A percentile compares a stretch with the other conserved stretches of the same genome.
Conservation (phyloP, 1,140 invertebrate genomes). For the Nephila pilipes region DNA sequence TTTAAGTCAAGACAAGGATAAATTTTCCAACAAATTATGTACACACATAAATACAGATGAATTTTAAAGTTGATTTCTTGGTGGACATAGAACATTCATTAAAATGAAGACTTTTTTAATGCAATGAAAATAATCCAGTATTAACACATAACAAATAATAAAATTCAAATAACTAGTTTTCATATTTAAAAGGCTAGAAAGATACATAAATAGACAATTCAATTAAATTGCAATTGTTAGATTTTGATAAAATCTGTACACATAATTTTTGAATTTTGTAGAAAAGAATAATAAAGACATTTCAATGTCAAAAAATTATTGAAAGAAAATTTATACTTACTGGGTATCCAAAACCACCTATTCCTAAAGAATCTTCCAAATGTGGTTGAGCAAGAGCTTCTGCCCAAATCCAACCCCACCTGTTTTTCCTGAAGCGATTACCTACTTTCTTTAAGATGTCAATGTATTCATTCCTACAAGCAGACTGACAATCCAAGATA, state of each 20-base stretch:
- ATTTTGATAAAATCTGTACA: constrained; percentile 82
- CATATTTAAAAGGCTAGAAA: too few species aligned
- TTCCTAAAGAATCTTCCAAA: constrained; percentile 93
- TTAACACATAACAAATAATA: too few species aligned
- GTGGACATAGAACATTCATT: too few species aligned
- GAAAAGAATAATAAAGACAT: not conserved
- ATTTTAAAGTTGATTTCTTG: too few species aligned
- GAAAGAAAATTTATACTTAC: constrained; percentile 50
- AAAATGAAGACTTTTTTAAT: too few species aligned
- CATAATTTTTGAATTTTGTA: not conserved
- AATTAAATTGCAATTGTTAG: too few species aligned
- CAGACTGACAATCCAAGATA: constrained; percentile 97
- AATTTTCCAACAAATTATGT: too few species aligned
- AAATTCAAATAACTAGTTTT: too few species aligned
- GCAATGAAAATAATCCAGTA: too few species aligned
- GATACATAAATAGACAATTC: too few species aligned
- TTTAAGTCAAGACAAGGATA: too few species aligned
- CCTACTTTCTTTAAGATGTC: constrained; percentile 88
- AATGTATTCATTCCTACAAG: constrained; percentile 95
- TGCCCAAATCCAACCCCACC: constrained; percentile 98
- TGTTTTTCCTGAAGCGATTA: constrained; percentile 96
- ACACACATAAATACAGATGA: too few species aligned
- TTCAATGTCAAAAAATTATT: not conserved
- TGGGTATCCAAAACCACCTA: constrained; percentile 90
- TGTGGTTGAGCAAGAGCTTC: constrained; percentile 92